A percentile compares a stretch with the other conserved stretches of the same genome.
phyloP scores from a whole-genome alignment of 2,797 vertebrate genomes.

The Rhinogobio ventralis region DNA sequence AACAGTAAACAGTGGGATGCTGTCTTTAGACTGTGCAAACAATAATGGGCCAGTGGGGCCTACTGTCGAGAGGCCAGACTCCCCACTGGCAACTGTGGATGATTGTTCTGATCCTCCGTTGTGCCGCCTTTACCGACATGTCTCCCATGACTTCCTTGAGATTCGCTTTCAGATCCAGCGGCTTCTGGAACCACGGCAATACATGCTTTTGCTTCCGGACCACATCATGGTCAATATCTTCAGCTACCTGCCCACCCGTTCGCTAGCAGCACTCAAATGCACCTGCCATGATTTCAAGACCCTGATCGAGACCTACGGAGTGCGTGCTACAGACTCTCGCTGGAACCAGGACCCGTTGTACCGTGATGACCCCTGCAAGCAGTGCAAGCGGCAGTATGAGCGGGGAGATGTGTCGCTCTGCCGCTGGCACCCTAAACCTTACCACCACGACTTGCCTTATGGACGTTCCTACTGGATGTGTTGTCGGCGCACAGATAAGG shows the following conservation, averaged over 20 bases:
- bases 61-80: conserved; percentile 68
- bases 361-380: conserved; percentile 96
- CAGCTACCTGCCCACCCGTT: conserved; percentile 88
- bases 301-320: conserved; percentile 91
- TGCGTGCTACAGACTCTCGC: conserved; percentile 89
- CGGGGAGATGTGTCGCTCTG: conserved; percentile 94
- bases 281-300: conserved; percentile 92
- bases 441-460: conserved; percentile 99
- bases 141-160: conserved; percentile 95
- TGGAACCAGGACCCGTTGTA: conserved; percentile 95
- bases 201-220: conserved; percentile 93
- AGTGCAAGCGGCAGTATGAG: conserved; percentile 91
- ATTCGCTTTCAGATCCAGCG: conserved; percentile 97
- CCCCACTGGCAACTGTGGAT: conserved; percentile 65
- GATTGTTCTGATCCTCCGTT: conserved; percentile 83
- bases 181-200: conserved; percentile 92
- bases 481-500: conserved; percentile 89
- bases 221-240: conserved; percentile 96
- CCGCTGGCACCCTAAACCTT: conserved; percentile 98
- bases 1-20: conserved; percentile 65
- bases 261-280: conserved; percentile 94
- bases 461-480: conserved; percentile 99
- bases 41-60: conserved; percentile 66
- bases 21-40: conserved; percentile 78
- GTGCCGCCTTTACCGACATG: conserved; percentile 93